Percentiles rank a stretch among this genome's conserved stretches.
Conservation (phyloP, 2,888 invertebrate genomes). For the Catonia carolina region DNA sequence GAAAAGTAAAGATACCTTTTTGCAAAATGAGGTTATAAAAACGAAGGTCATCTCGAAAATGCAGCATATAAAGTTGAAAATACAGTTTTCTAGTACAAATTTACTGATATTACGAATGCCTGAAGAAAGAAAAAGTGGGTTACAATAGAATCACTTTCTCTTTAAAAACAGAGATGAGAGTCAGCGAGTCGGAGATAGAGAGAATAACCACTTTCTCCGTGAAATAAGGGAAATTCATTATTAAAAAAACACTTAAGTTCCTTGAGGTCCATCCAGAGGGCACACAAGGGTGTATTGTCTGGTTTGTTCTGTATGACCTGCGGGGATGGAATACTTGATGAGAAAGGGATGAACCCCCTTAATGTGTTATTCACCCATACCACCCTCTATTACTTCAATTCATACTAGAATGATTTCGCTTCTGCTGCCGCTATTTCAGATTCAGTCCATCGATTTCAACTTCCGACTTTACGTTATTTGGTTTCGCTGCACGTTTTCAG, state of each 20-base stretch:
- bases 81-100: too few relatives aligned
- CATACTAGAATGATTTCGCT: slow-evolving; percentile 1
- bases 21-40: too few relatives aligned
- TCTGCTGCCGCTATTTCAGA: background rate
- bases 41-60: too few relatives aligned
- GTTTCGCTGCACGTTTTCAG: slow-evolving; percentile 7
- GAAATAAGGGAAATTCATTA: slow-evolving; percentile 13
- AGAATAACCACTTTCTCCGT: background rate
- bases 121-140: background rate
- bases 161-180: background rate
- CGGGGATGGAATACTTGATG: slow-evolving; percentile 13
- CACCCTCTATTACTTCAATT: too few relatives aligned
- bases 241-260: background rate
- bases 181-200: slow-evolving; percentile 9
- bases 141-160: background rate
- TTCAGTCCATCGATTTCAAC: slow-evolving; percentile 8
- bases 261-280: too few relatives aligned
- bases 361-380: slow-evolving; percentile 7
- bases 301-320: slow-evolving; percentile 8
- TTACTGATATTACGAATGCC: too few relatives aligned
- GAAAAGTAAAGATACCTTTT: too few relatives aligned
- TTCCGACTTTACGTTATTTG: slow-evolving; percentile 5
- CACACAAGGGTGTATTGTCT: slow-evolving; percentile 11
- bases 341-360: background rate
- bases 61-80: too few relatives aligned